Conservation (phyloP, 2,113 vertebrate genomes). For the Tragelaphus buxtoni region DNA sequence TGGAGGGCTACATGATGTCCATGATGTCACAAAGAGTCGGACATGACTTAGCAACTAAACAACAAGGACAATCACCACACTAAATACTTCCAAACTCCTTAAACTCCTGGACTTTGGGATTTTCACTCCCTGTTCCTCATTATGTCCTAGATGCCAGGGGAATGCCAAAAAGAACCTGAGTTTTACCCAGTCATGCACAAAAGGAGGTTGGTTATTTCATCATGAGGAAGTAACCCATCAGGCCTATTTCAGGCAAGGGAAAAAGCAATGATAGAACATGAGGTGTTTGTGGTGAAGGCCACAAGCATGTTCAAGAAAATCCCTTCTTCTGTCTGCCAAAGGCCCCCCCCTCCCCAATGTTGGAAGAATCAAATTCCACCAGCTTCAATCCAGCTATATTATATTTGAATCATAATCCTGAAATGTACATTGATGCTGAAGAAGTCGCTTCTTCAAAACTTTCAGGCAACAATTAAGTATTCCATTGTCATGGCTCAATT, state of each 20-base stretch:
- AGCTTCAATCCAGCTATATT: conserved; percentile 70
- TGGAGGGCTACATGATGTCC: not conserved
- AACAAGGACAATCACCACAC: not conserved
- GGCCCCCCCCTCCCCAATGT: not conserved
- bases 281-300: not conserved
- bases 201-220: not conserved
- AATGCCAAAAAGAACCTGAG: not conserved
- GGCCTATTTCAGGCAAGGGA: not conserved
- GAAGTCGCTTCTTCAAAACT: conserved; percentile 84
- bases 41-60: not conserved
- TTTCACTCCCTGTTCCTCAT: not conserved
- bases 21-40: not conserved
- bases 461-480: conserved; percentile 87
- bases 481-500: conserved; percentile 90
- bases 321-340: conserved; percentile 41
- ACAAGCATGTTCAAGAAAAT: conserved; percentile 34
- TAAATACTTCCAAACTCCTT: not conserved
- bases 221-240: not conserved
- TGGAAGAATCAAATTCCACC: conserved; percentile 70
- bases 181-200: not conserved
- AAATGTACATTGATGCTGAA: conserved; percentile 79
- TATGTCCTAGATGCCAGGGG: not conserved
- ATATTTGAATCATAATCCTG: conserved; percentile 75
- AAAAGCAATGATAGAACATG: not conserved
- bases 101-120: not conserved